Evolutionary conservation across 2,113 vertebrate species (phyloP).

Genomic region (Clupea harengus): DNA sequence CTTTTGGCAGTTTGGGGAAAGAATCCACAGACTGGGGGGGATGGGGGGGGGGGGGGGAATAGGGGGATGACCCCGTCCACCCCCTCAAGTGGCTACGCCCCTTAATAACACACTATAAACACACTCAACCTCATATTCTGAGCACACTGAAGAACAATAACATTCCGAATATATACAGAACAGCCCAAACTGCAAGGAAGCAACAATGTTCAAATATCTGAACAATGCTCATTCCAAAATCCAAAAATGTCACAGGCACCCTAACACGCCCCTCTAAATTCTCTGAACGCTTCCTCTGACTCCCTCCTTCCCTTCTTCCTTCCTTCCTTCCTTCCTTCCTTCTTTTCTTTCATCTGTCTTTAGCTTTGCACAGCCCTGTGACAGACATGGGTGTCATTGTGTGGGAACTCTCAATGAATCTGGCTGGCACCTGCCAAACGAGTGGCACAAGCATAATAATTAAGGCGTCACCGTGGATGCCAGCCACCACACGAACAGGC

Average conservation of each 20-base stretch:
- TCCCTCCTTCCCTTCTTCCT: background rate
- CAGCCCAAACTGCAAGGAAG: background rate
- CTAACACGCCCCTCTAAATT: background rate
- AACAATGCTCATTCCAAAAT: background rate
- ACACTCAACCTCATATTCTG: background rate
- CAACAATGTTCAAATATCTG: background rate
- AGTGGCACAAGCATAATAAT: slow-evolving; percentile 12
- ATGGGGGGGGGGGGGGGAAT: no score
- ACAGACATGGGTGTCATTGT: slow-evolving; percentile 4
- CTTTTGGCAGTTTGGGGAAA: background rate
- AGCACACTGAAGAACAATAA: background rate
- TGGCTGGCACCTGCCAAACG: slow-evolving; percentile 5
- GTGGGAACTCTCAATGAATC: background rate
- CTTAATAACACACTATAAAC: no score
- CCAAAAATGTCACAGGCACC: background rate
- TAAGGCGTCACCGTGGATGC: slow-evolving; percentile 13
- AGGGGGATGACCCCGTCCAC: no score
- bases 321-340: background rate
- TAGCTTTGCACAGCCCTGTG: background rate
- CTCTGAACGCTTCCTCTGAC: background rate
- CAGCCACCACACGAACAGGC: background rate
- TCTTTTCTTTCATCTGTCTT: background rate
- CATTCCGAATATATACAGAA: background rate
- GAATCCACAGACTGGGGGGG: background rate
- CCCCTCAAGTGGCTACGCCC: no score